Conservation (phyloP, 2,888 invertebrate species). For the Trisateles emortualis region DNA sequence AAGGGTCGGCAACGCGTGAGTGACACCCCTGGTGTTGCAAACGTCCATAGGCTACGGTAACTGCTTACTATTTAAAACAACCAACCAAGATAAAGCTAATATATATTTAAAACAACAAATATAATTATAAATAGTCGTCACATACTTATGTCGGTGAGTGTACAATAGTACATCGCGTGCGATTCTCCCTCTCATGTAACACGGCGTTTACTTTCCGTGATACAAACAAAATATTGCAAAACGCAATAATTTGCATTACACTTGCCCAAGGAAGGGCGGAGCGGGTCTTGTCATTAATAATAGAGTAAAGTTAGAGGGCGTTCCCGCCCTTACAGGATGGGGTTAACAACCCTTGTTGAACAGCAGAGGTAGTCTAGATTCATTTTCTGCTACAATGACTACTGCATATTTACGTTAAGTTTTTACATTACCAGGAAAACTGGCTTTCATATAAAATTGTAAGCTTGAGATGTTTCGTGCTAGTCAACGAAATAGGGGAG, state of each 20-base stretch:
- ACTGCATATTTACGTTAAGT: constrained; percentile 69
- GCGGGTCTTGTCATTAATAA: constrained; percentile 83
- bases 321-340: constrained; percentile 64
- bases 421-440: constrained; percentile 36
- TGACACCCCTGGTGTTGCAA: too few relatives aligned
- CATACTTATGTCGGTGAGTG: constrained; percentile 25
- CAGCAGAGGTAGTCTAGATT: constrained; percentile 66
- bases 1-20: too few relatives aligned
- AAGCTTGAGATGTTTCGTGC: constrained; percentile 17
- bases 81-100: too few relatives aligned
- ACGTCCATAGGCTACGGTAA: too few relatives aligned
- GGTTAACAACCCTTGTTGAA: constrained; percentile 83
- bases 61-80: too few relatives aligned
- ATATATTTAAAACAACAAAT: too few relatives aligned
- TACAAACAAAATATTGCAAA: constrained; percentile 79
- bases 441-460: constrained; percentile 22
- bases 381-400: constrained; percentile 70
- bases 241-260: constrained; percentile 82
- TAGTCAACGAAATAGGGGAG: constrained; percentile 4
- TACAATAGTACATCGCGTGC: constrained; percentile 48
- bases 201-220: constrained; percentile 59
- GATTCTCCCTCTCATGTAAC: constrained; percentile 37
- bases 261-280: constrained; percentile 72
- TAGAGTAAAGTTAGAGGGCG: constrained; percentile 82
- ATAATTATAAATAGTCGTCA: constrained; percentile 9